A percentile compares a stretch with the other conserved stretches of the same genome.
Conservation (phyloP, 1,140 invertebrate genomes). For the Drosophila tristis region DNA sequence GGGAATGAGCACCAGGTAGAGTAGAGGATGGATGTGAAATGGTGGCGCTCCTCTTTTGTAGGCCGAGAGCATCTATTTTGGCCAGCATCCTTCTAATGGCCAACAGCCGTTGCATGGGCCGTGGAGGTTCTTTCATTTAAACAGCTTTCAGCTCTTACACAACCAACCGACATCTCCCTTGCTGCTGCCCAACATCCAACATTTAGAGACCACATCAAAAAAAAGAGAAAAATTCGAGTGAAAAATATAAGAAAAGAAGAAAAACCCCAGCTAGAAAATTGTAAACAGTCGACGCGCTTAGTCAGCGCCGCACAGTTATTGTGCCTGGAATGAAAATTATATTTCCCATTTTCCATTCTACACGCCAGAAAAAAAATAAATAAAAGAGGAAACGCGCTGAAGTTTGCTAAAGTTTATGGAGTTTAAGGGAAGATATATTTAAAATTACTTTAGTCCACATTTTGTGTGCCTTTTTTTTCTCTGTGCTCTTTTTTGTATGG, state of each 20-base stretch:
- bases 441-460: conserved; percentile 35
- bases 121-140: conserved; percentile 65
- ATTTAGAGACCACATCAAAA: conserved; percentile 66
- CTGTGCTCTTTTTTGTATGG: neutral
- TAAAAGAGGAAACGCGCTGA: conserved; percentile 27
- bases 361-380: conserved; percentile 34
- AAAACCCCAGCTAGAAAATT: conserved; percentile 39
- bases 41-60: conserved; percentile 49
- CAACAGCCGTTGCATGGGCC: conserved; percentile 65
- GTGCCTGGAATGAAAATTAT: conserved; percentile 54
- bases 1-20: conserved; percentile 14
- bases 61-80: conserved; percentile 52
- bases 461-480: conserved; percentile 11
- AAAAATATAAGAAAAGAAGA: conserved; percentile 21
- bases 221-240: conserved; percentile 33
- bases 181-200: conserved; percentile 31
- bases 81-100: conserved; percentile 64
- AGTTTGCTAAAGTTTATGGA: conserved; percentile 47
- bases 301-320: conserved; percentile 56
- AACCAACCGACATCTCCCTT: too few species aligned
- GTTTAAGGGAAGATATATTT: conserved; percentile 33
- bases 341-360: conserved; percentile 43
- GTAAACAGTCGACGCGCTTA: conserved; percentile 64
- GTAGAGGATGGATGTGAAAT: conserved; percentile 3
- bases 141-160: conserved; percentile 58